Percentiles rank a stretch among this genome's conserved stretches.
phyloP scores from a whole-genome alignment of 1,140 invertebrate species.

The Zaprionus ornatus region DNA sequence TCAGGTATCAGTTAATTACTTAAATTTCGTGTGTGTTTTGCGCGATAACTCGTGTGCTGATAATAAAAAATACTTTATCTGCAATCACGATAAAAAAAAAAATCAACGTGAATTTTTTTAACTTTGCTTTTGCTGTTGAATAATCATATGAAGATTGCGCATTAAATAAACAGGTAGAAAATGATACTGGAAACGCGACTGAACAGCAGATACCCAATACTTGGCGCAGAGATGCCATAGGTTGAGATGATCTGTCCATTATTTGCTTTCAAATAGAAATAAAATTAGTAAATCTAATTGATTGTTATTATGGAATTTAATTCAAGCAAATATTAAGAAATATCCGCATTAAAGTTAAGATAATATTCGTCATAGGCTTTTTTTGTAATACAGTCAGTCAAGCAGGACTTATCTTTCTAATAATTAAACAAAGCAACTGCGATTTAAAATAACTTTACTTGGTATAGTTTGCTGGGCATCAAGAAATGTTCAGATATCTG shows the following conservation, averaged over 20 bases:
- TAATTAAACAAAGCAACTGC: not conserved
- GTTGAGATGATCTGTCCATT: not conserved
- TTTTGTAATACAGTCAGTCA: no score
- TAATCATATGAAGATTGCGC: slow-evolving; percentile 44
- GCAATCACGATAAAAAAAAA: slow-evolving; percentile 51
- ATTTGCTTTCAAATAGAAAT: not conserved
- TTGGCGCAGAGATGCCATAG: not conserved
- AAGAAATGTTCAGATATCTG: not conserved
- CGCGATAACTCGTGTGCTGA: slow-evolving; percentile 33
- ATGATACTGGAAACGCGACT: not conserved
- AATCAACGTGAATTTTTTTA: slow-evolving; percentile 25
- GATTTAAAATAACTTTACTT: not conserved
- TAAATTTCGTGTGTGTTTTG: slow-evolving; percentile 47
- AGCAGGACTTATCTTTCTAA: no score
- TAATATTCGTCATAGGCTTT: no score
- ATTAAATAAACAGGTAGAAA: not conserved
- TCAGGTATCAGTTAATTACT: slow-evolving; percentile 55
- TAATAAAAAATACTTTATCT: slow-evolving; percentile 33
- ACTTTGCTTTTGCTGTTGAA: slow-evolving; percentile 27
- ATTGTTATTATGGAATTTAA: no score
- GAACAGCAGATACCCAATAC: not conserved
- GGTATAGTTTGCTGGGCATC: not conserved
- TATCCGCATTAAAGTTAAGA: no score
- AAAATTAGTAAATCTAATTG: no score
- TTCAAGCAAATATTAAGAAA: no score